phyloP scores from a whole-genome alignment of 2,797 vertebrate genomes.

The Australoheros facetus region DNA sequence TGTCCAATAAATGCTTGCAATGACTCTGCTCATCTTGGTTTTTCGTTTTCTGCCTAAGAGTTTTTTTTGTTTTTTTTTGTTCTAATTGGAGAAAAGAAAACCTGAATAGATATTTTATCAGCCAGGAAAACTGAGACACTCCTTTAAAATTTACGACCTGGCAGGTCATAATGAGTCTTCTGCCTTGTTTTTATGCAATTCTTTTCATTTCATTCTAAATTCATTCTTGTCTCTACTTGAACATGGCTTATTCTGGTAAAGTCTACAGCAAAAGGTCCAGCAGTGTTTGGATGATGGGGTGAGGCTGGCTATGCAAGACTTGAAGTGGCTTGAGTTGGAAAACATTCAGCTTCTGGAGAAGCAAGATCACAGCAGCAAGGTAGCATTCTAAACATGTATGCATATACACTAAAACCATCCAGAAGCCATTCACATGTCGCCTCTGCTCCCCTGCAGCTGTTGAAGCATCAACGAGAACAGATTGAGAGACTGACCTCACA shows the following conservation, averaged over 20 bases:
- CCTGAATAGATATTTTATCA: too few relatives aligned
- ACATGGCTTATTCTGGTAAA: slow-evolving; percentile 51
- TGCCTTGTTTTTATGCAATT: background rate
- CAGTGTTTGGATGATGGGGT: slow-evolving; percentile 93
- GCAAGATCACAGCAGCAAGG: slow-evolving; percentile 86
- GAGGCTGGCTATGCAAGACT: slow-evolving; percentile 90
- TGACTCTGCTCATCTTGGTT: too few relatives aligned
- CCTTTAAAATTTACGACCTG: too few relatives aligned
- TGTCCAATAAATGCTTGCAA: too few relatives aligned
- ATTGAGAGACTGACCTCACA: slow-evolving; percentile 86
- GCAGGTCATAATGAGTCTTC: background rate
- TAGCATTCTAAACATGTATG: slow-evolving; percentile 44
- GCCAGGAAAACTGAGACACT: too few relatives aligned
- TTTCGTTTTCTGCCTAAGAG: too few relatives aligned
- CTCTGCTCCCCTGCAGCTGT: slow-evolving; percentile 79
- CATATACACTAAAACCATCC: background rate
- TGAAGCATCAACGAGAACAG: slow-evolving; percentile 88
- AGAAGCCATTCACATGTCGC: background rate
- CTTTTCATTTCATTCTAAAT: background rate
- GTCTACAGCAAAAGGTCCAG: slow-evolving; percentile 94
- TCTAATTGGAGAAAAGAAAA: too few relatives aligned
- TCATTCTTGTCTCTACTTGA: background rate
- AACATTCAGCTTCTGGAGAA: slow-evolving; percentile 87
- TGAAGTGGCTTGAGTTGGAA: slow-evolving; percentile 91
- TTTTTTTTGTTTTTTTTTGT: too few relatives aligned